A percentile compares a stretch with the other conserved stretches of the same genome.
phyloP scores from a whole-genome alignment of 2,797 vertebrate species.

The Sebastes goodei region DNA sequence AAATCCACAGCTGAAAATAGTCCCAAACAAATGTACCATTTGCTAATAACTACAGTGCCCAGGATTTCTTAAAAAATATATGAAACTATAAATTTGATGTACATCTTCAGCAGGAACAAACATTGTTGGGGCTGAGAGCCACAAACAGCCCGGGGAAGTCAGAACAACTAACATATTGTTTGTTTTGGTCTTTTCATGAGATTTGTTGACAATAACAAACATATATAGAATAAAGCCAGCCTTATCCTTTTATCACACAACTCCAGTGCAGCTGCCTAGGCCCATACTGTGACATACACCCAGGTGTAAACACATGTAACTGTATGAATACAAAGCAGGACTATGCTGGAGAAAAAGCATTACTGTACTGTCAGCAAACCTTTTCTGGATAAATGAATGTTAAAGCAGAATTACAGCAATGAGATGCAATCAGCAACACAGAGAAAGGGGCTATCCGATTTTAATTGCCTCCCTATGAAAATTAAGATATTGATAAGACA shows the following conservation, averaged over 20 bases:
- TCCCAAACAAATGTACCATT: neutral
- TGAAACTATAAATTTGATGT: neutral
- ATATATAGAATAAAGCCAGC: neutral
- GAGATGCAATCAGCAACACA: neutral
- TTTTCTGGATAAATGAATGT: neutral
- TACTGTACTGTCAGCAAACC: neutral
- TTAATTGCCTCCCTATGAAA: slow-evolving; percentile 46
- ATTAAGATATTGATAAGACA: slow-evolving; percentile 51
- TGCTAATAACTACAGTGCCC: neutral
- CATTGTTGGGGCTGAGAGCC: neutral
- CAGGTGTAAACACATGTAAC: neutral
- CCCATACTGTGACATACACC: neutral
- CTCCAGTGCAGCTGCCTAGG: neutral
- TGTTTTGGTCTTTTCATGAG: neutral
- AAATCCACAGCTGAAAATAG: neutral
- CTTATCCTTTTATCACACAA: neutral
- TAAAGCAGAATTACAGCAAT: slow-evolving; percentile 9
- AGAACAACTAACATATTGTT: neutral
- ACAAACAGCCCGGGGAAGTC: neutral
- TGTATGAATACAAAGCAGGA: slow-evolving; percentile 1
- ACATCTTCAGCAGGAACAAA: neutral
- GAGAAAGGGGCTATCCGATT: slow-evolving; percentile 18
- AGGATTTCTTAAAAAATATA: neutral
- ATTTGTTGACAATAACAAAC: slow-evolving; percentile 6
- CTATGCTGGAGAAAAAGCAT: neutral